Conservation (phyloP, 2,113 vertebrate species). For the Columba janthina region DNA sequence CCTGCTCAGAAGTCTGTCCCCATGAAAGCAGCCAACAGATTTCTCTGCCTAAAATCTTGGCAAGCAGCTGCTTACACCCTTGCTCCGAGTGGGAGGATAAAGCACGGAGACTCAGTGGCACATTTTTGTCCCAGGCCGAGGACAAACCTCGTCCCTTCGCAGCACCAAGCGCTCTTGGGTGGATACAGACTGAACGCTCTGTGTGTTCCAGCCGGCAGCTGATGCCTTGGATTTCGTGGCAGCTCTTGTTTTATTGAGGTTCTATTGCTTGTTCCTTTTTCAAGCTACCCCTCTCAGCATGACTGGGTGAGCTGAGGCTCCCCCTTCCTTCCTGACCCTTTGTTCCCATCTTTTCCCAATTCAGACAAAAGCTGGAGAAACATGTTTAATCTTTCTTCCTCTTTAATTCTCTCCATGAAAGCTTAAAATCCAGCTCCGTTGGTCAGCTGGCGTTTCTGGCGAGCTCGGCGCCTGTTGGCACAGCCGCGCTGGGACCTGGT, state of each 20-base stretch:
- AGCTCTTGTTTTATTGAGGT: neutral
- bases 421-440: neutral
- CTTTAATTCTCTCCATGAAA: neutral
- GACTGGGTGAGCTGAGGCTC: neutral
- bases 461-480: accelerated
- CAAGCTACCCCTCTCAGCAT: neutral
- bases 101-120: neutral
- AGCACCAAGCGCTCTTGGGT: neutral
- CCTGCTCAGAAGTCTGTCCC: no score
- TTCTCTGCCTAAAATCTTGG: neutral
- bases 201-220: neutral
- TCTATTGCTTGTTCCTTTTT: neutral
- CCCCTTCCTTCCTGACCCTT: neutral
- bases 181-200: neutral
- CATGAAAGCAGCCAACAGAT: neutral
- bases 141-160: neutral
- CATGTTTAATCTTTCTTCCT: neutral
- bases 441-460: neutral
- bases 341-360: neutral
- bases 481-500: neutral
- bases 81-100: neutral
- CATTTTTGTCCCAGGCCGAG: neutral
- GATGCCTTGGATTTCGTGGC: neutral
- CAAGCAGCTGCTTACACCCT: neutral
- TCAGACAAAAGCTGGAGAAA: neutral